Evolutionary conservation across 2,113 vertebrate species (phyloP), one percentile per base, ranked within the genome.

Genomic region (Salminus brasiliensis): DNA sequence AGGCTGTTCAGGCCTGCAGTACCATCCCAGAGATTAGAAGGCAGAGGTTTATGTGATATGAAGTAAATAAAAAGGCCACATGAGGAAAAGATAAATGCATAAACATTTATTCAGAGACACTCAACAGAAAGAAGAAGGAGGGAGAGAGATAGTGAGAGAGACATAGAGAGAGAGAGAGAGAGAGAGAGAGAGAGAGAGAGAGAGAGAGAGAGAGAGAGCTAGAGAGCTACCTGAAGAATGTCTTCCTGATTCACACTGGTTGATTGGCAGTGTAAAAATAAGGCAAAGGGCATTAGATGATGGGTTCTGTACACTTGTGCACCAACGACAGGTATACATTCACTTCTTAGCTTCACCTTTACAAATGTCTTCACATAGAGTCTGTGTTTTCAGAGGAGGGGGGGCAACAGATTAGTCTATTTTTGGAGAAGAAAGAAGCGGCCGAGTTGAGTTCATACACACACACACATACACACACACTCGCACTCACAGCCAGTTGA

Each of bases 251-350:
- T 71, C 55, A 62, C 16, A 45, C 76, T 15, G 15, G 53, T 63
- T 72, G 32, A 79, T 30, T 79, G 77, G 77, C 77, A 79, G 77
- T 79, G 77, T 72, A 72, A 79, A 78, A 65, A 79, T 79, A 79
- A 79, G 77, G 77, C 77, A 72, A 72, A 72, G 77, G 68, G 77
- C 69, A 79, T 27, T 60, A 79, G 30, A 72, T 72, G 49, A 63
- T 5, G 25, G 30, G 49, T 79, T 32, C 65, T 55, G 43, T 79
- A 72, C 68, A 70, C 2, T 18, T 78, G 53, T 71, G 41, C 30
- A 71, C 41, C 25, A 8, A 34, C 57, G 23, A 16, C 76, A 71
- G 62, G 12, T 67, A 21, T 36, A 65, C 57, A 52, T 69, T 77
- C 65, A 75, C 43, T 13, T 49, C 1, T 55, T 25, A 30, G 43